Conservation (phyloP, 2,113 vertebrate genomes). For the Scalopus aquaticus region DNA sequence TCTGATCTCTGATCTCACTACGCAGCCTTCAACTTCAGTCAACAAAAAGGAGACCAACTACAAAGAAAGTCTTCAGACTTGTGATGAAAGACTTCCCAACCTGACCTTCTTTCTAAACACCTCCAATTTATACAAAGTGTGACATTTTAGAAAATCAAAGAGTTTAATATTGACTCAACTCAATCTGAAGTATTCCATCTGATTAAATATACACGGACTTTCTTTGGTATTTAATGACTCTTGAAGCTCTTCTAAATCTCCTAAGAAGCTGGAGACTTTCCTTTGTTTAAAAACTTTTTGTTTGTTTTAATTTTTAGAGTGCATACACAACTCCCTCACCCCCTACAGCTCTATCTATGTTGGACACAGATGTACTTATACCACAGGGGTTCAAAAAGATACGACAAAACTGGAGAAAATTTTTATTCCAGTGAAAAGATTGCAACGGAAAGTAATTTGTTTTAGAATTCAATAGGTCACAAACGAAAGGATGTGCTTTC, state of each 20-base stretch:
- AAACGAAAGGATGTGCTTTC: neutral
- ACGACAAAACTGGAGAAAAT: neutral
- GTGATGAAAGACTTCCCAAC: neutral
- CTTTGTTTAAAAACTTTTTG: neutral
- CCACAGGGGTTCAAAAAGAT: neutral
- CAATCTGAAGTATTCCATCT: conserved; percentile 33
- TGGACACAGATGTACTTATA: neutral
- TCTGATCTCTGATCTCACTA: neutral
- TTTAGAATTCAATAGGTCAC: conserved; percentile 8
- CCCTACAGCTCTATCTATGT: neutral
- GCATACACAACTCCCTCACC: neutral
- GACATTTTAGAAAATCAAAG: conserved; percentile 69
- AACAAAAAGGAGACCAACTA: neutral
- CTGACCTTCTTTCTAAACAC: conserved; percentile 26
- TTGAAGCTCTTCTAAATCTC: conserved; percentile 1
- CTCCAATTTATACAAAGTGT: conserved; percentile 45
- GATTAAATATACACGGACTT: conserved; percentile 46
- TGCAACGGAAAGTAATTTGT: neutral
- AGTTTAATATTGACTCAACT: conserved; percentile 49
- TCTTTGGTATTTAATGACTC: conserved; percentile 44
- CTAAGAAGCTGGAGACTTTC: neutral
- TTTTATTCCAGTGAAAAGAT: neutral
- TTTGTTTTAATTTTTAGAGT: conserved; percentile 5
- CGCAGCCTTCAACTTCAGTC: neutral
- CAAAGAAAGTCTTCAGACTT: neutral